phyloP scores from a whole-genome alignment of 2,888 invertebrate species.

The Drosophila pseudotakahashii region DNA sequence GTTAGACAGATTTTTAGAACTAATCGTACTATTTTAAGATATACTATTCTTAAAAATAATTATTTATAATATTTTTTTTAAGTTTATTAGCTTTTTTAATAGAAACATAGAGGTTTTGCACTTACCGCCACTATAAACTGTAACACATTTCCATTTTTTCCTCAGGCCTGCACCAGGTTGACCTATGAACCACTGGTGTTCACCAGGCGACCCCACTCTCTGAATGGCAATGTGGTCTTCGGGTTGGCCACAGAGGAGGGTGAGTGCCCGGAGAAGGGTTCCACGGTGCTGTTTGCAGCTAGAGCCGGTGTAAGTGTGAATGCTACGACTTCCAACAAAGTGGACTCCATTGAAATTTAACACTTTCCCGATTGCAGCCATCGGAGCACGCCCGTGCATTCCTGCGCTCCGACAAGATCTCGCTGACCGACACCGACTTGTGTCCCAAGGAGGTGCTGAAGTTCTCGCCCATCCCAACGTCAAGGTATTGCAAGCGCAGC shows the following conservation, averaged over 20 bases:
- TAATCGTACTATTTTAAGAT: too few species aligned
- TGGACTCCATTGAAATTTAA: not conserved
- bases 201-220: slow-evolving; percentile 82
- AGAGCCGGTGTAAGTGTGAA: slow-evolving; percentile 82
- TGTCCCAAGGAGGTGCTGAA: slow-evolving; percentile 84
- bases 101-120: not conserved
- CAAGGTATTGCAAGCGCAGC: slow-evolving; percentile 83
- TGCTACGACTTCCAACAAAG: too few species aligned
- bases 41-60: too few species aligned
- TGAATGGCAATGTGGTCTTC: slow-evolving; percentile 81
- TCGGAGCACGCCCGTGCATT: slow-evolving; percentile 82
- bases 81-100: too few species aligned
- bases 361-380: slow-evolving; percentile 65
- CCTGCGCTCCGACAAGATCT: slow-evolving; percentile 78
- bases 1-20: too few species aligned
- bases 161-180: slow-evolving; percentile 82
- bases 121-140: not conserved
- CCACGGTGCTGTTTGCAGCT: slow-evolving; percentile 78
- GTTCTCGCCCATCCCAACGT: slow-evolving; percentile 83
- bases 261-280: slow-evolving; percentile 78
- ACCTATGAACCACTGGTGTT: slow-evolving; percentile 83
- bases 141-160: slow-evolving; percentile 6
- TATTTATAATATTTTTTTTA: too few species aligned
- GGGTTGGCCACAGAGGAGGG: slow-evolving; percentile 75
- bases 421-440: slow-evolving; percentile 81